These are phyloP conservation scores for Fopius arisanus DNA, from an alignment of 1,140 invertebrate genomes.

Conservation along the genomic window DNA sequence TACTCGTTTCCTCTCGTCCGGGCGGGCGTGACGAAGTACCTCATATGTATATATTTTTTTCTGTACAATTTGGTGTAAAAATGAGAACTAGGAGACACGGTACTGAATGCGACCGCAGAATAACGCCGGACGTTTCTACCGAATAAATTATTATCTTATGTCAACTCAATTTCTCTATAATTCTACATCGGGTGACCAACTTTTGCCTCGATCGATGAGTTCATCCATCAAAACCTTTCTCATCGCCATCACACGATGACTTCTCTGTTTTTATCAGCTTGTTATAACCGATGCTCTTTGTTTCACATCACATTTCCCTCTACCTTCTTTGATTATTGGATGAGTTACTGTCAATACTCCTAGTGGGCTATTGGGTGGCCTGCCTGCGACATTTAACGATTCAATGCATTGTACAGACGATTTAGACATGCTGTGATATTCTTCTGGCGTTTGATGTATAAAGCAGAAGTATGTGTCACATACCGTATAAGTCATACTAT, in stretches of 20 bases:
- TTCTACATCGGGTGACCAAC: constrained; percentile 3
- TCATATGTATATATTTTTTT: constrained; percentile 1
- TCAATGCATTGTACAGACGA: background rate
- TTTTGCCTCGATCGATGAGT: constrained; percentile 1
- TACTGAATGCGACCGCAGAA: background rate
- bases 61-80: background rate
- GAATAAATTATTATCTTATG: background rate
- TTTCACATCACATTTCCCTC: background rate
- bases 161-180: background rate
- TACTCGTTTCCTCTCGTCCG: constrained; percentile 22
- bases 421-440: constrained; percentile 10
- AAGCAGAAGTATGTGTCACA: background rate
- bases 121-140: background rate
- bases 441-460: background rate
- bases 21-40: constrained; percentile 27
- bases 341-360: background rate
- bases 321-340: background rate
- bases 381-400: background rate
- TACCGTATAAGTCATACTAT: background rate
- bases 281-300: background rate
- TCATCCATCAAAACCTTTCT: background rate
- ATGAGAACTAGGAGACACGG: constrained; percentile 16
- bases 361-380: background rate
- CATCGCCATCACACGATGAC: background rate
- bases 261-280: background rate